Conservation (phyloP, 2,113 vertebrate species). For the Antechinus stuartii region DNA sequence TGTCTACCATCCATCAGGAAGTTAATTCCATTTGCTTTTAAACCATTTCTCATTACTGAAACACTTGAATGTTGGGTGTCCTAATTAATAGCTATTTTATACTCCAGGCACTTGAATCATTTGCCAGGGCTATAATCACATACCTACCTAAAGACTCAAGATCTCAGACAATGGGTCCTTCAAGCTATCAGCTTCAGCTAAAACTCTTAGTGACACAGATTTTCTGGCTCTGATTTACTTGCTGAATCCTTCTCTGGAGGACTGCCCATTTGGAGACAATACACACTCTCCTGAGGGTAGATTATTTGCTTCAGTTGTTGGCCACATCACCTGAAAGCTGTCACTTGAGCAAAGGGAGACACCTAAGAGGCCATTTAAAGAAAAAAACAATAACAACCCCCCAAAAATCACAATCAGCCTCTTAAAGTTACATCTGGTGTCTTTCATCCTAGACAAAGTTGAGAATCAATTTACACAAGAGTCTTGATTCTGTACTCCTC, state of each 20-base stretch:
- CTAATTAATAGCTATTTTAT: conserved; percentile 44
- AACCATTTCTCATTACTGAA: conserved; percentile 55
- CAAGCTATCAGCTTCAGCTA: conserved; percentile 28
- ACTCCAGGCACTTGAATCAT: conserved; percentile 29
- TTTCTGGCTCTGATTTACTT: conserved; percentile 62
- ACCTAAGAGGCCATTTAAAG: background rate
- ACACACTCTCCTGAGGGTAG: background rate
- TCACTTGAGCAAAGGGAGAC: conserved; percentile 49
- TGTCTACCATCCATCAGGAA: conserved; percentile 45
- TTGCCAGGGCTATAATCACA: conserved; percentile 22
- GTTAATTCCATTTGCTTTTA: conserved; percentile 57
- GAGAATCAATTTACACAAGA: too few relatives aligned
- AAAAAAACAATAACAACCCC: conserved; percentile 33
- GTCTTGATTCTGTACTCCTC: background rate
- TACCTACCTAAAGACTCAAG: conserved; percentile 10
- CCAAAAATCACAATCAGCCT: background rate
- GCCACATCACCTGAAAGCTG: conserved; percentile 47
- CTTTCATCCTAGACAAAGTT: background rate
- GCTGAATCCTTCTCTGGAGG: conserved; percentile 46
- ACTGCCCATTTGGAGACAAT: conserved; percentile 17
- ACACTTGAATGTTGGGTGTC: conserved; percentile 39
- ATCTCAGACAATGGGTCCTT: conserved; percentile 20
- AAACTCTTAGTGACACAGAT: conserved; percentile 48
- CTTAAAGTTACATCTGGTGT: background rate
- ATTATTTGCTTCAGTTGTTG: conserved; percentile 19